A percentile compares a stretch with the other conserved stretches of the same genome.
Conservation (phyloP, 2,113 vertebrate genomes). For the Melanerpes aurifrons region DNA sequence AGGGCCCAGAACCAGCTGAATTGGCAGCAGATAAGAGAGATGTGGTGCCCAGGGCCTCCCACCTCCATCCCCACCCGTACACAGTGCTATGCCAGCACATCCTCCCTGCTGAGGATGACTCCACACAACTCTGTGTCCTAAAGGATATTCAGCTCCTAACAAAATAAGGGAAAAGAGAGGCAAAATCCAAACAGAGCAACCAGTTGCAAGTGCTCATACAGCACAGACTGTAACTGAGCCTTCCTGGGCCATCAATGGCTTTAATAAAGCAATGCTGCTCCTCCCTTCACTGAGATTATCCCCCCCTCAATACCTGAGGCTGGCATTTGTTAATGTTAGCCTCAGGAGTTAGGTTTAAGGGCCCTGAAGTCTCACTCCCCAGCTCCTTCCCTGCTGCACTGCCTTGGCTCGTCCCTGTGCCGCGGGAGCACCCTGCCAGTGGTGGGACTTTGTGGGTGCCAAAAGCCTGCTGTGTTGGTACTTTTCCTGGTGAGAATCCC, state of each 20-base stretch:
- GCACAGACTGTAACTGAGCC: background rate
- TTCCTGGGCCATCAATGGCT: background rate
- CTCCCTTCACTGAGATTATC: background rate
- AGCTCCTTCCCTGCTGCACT: background rate
- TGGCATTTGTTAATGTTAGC: background rate
- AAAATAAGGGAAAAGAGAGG: no score
- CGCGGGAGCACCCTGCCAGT: background rate
- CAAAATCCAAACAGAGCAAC: background rate
- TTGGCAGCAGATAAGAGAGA: background rate
- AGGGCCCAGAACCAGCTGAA: background rate
- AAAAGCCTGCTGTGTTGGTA: slow-evolving; percentile 21
- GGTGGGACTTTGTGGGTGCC: background rate
- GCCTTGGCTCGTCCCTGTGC: background rate
- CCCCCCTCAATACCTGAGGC: background rate
- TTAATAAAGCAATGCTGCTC: background rate
- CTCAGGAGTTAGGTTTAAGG: background rate
- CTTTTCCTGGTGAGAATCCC: slow-evolving; percentile 53
- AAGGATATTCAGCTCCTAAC: background rate
- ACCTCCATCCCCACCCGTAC: accelerated
- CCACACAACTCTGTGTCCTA: no score
- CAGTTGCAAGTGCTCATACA: background rate
- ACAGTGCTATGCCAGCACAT: background rate
- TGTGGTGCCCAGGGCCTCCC: background rate
- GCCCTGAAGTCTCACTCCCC: background rate
- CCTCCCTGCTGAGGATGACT: background rate